Percentiles rank a stretch among this genome's conserved stretches.
phyloP scores from a whole-genome alignment of 2,888 invertebrate genomes.

The Euzophera pinguis region DNA sequence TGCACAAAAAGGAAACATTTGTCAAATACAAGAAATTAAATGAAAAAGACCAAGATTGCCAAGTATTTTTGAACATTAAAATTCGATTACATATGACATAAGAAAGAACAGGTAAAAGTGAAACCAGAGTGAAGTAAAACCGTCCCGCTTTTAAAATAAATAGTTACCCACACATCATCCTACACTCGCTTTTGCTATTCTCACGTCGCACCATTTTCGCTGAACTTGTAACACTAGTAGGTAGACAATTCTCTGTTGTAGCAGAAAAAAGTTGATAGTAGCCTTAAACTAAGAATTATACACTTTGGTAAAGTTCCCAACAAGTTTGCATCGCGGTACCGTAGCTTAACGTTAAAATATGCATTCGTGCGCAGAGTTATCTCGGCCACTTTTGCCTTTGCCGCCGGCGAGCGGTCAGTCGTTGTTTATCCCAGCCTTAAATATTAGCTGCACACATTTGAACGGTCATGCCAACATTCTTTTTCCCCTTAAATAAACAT shows the following conservation, averaged over 20 bases:
- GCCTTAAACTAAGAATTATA: constrained; percentile 64
- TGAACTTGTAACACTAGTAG: constrained; percentile 18
- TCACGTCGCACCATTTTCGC: not conserved
- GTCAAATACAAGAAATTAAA: no score
- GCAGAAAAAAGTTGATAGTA: constrained; percentile 35
- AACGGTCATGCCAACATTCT: constrained; percentile 1
- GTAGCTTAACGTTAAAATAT: constrained; percentile 72
- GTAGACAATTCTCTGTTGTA: constrained; percentile 23
- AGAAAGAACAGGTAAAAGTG: no score
- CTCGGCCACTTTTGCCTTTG: constrained; percentile 62
- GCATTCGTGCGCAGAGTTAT: constrained; percentile 67
- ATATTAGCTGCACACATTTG: constrained; percentile 40
- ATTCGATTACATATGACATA: no score
- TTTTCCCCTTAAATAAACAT: constrained; percentile 1
- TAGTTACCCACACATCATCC: no score
- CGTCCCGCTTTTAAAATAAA: no score
- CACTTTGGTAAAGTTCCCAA: constrained; percentile 58
- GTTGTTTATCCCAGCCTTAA: constrained; percentile 58
- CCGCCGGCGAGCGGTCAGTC: constrained; percentile 53
- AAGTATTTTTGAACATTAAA: no score
- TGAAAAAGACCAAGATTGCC: no score
- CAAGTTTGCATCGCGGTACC: constrained; percentile 62
- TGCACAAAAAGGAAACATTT: no score
- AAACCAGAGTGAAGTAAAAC: no score
- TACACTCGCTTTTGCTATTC: no score